Conservation (phyloP, 2,113 vertebrate species). For the Eira barbara region DNA sequence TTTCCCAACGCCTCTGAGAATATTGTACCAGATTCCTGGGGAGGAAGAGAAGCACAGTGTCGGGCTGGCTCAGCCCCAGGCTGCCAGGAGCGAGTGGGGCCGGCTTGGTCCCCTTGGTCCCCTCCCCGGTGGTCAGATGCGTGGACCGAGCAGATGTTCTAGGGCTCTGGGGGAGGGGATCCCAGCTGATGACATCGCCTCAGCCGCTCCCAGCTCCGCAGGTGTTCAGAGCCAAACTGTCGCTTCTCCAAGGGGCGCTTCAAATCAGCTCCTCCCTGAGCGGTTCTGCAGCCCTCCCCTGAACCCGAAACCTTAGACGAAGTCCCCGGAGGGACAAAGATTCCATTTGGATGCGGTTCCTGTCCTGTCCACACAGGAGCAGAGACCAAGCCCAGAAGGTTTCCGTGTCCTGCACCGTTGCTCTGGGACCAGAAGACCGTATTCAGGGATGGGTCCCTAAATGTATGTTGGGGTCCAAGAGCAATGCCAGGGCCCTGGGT, state of each 20-base stretch:
- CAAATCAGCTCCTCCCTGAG: neutral
- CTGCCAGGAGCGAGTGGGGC: neutral
- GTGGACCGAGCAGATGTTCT: rapidly evolving
- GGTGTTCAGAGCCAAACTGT: neutral
- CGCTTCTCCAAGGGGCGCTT: neutral
- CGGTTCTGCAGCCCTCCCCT: rapidly evolving
- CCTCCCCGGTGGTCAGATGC: rapidly evolving
- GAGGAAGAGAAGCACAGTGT: conserved; percentile 27
- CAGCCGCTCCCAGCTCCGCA: rapidly evolving
- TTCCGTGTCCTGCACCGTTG: rapidly evolving
- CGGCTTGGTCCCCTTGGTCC: neutral
- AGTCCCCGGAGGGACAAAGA: neutral
- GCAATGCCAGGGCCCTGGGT: neutral
- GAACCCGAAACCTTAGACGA: neutral
- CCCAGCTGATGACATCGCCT: neutral
- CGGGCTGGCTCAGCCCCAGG: rapidly evolving
- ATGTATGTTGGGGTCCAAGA: rapidly evolving
- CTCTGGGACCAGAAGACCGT: rapidly evolving
- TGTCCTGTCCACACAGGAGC: rapidly evolving
- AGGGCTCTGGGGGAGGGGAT: neutral
- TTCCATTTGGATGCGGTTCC: neutral
- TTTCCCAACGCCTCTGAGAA: conserved; percentile 95
- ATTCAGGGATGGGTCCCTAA: neutral
- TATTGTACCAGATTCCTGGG: conserved; percentile 99
- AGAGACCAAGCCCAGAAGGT: rapidly evolving